Conservation (phyloP, 2,888 invertebrate species). For the Pteria penguin region DNA sequence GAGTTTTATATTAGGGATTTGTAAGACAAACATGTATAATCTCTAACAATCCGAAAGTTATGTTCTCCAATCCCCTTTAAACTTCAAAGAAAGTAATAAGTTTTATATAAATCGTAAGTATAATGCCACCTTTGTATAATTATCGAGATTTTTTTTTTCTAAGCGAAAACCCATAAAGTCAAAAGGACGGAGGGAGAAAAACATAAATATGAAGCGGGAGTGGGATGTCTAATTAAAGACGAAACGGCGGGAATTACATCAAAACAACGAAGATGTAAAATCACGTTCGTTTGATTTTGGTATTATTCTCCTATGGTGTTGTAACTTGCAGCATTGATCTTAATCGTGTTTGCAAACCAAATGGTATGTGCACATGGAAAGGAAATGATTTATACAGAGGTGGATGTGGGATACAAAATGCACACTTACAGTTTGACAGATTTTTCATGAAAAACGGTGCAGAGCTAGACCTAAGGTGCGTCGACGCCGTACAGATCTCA, state of each 20-base stretch:
- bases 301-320: neutral
- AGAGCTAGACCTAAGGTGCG: neutral
- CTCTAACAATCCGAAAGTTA: neutral
- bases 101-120: neutral
- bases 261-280: neutral
- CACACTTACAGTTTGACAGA: neutral
- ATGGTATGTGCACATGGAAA: neutral
- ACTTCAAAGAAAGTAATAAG: neutral
- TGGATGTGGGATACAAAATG: neutral
- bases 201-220: neutral
- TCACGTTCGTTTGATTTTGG: neutral
- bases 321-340: neutral
- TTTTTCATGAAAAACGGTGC: neutral
- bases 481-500: neutral
- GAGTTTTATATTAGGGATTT: neutral
- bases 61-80: neutral
- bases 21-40: too few species aligned
- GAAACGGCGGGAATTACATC: neutral
- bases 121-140: neutral
- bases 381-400: neutral
- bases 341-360: neutral
- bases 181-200: neutral
- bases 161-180: too few species aligned
- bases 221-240: neutral
- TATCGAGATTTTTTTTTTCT: neutral